These are phyloP conservation scores for Hemithea aestivaria DNA, from an alignment of 2,888 invertebrate genomes.

Conservation along the genomic window DNA sequence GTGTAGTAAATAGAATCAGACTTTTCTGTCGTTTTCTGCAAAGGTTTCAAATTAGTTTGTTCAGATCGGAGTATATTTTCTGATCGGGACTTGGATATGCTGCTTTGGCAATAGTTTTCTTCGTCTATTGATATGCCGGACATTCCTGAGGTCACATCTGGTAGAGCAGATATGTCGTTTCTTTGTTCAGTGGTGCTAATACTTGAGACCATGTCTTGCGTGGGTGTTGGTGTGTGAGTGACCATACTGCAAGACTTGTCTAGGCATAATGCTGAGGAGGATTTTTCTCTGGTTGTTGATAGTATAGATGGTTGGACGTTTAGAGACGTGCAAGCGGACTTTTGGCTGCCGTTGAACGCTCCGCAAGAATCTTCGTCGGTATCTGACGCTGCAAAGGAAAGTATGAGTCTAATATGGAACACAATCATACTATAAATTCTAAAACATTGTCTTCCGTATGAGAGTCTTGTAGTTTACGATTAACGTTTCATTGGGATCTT, in stretches of 20 bases:
- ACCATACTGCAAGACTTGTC: constrained; percentile 70
- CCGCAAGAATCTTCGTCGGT: constrained; percentile 74
- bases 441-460: too few relatives aligned
- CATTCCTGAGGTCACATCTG: constrained; percentile 71
- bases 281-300: constrained; percentile 65
- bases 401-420: too few relatives aligned
- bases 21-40: constrained; percentile 53
- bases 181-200: constrained; percentile 72
- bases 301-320: constrained; percentile 67
- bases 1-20: constrained; percentile 74
- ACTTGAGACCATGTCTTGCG: constrained; percentile 76
- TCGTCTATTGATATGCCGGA: constrained; percentile 75
- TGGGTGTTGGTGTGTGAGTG: constrained; percentile 74
- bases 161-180: constrained; percentile 65
- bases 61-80: constrained; percentile 72
- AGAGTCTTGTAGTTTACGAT: too few relatives aligned
- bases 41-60: constrained; percentile 54
- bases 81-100: constrained; percentile 71
- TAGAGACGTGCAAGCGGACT: constrained; percentile 67
- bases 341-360: constrained; percentile 71
- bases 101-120: constrained; percentile 66
- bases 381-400: constrained; percentile 51
- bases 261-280: constrained; percentile 70
- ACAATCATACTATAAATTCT: too few relatives aligned
- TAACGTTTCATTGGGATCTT: too few relatives aligned